Conservation (phyloP, 2,113 vertebrate genomes). For the Tretioscincus oriximinensis region DNA sequence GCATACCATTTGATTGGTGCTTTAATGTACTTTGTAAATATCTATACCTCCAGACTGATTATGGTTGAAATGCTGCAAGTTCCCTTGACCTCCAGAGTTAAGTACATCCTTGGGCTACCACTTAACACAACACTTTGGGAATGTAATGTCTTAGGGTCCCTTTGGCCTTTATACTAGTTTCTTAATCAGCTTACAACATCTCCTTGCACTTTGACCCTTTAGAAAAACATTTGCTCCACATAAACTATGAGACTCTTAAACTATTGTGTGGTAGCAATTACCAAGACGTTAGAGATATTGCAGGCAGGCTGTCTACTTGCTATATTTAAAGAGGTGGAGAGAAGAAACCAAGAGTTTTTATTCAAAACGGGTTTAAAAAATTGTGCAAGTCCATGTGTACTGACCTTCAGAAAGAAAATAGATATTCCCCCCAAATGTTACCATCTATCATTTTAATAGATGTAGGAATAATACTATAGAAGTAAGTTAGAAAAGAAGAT, state of each 20-base stretch:
- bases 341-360: neutral
- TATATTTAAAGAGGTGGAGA: neutral
- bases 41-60: conserved; percentile 51
- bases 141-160: conserved; percentile 59
- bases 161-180: conserved; percentile 59
- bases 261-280: conserved; percentile 41
- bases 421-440: neutral
- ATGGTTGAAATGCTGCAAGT: conserved; percentile 58
- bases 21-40: conserved; percentile 55
- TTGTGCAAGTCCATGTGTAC: neutral
- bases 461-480: neutral
- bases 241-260: conserved; percentile 48
- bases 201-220: conserved; percentile 48
- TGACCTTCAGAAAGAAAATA: neutral
- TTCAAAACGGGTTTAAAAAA: neutral
- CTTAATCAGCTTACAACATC: conserved; percentile 62
- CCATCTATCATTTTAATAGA: neutral
- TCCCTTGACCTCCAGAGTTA: conserved; percentile 69
- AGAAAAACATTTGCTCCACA: conserved; percentile 60
- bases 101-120: conserved; percentile 64
- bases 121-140: conserved; percentile 60
- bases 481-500: neutral
- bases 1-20: conserved; percentile 43
- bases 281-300: neutral
- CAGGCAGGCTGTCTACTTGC: neutral